A percentile compares a stretch with the other conserved stretches of the same genome.
phyloP scores from a whole-genome alignment of 2,113 vertebrate genomes.

The Sinocyclocheilus anophthalmus region DNA sequence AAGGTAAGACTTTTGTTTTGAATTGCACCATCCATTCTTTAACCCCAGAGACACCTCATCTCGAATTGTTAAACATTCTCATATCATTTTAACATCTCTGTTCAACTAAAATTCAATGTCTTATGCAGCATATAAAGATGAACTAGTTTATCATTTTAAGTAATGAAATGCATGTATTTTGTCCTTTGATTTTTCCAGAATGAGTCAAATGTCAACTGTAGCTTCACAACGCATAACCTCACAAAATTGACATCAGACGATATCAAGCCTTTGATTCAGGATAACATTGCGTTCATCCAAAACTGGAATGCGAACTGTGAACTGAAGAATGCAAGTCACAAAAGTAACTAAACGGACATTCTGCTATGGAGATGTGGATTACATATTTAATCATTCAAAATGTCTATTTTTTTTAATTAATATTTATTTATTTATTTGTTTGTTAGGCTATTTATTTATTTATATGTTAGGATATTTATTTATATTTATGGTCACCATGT shows the following conservation, averaged over 20 bases:
- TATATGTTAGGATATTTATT: constrained; percentile 30
- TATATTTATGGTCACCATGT: constrained; percentile 23
- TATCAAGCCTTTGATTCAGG: not conserved
- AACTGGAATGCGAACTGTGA: not conserved
- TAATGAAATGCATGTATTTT: not conserved
- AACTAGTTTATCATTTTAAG: not conserved
- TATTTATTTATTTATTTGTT: too few relatives aligned
- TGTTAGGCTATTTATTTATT: too few relatives aligned
- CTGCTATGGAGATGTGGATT: not conserved
- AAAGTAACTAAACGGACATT: not conserved
- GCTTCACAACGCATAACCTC: not conserved
- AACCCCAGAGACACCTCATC: not conserved
- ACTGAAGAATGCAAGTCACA: rapidly evolving
- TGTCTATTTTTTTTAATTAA: not conserved
- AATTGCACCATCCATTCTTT: not conserved
- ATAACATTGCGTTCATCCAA: not conserved
- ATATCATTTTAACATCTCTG: not conserved
- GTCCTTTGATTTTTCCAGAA: not conserved
- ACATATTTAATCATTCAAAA: not conserved
- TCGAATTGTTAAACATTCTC: not conserved
- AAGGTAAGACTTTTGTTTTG: constrained; percentile 4
- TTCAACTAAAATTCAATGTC: not conserved
- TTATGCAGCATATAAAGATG: not conserved
- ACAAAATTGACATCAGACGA: too few relatives aligned
- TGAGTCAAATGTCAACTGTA: not conserved